Percentiles rank a stretch among this genome's conserved stretches.
phyloP scores from a whole-genome alignment of 2,888 invertebrate genomes.

The Allacma fusca region DNA sequence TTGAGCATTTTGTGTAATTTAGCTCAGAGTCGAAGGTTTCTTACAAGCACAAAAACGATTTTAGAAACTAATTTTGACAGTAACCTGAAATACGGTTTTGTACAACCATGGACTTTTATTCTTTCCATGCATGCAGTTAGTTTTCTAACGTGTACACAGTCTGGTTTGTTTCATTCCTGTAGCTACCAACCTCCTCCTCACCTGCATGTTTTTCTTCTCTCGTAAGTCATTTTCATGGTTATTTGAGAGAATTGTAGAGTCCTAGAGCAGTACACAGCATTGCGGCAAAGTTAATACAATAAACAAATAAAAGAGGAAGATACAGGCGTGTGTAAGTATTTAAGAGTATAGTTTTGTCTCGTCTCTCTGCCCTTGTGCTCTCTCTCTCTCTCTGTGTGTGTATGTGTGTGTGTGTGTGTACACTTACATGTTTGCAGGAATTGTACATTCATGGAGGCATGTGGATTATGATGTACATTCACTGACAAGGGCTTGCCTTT shows the following conservation, averaged over 20 bases:
- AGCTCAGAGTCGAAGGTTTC: neutral
- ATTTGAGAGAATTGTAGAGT: no score
- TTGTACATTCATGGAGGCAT: neutral
- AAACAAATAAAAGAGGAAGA: neutral
- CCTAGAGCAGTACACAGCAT: neutral
- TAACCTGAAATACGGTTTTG: no score
- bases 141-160: neutral
- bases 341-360: neutral
- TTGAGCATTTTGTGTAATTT: neutral
- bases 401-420: no score
- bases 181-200: neutral
- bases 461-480: neutral
- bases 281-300: conserved; percentile 6
- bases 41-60: neutral
- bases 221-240: no score
- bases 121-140: neutral
- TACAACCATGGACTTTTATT: no score
- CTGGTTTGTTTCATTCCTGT: neutral
- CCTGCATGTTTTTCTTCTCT: neutral
- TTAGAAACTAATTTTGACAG: neutral
- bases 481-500: conserved; percentile 24
- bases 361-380: neutral
- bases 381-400: no score
- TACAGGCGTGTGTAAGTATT: neutral
- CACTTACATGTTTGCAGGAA: no score